Evolutionary conservation across 2,888 invertebrate genomes (phyloP).

Genomic region (Anodontia alba): DNA sequence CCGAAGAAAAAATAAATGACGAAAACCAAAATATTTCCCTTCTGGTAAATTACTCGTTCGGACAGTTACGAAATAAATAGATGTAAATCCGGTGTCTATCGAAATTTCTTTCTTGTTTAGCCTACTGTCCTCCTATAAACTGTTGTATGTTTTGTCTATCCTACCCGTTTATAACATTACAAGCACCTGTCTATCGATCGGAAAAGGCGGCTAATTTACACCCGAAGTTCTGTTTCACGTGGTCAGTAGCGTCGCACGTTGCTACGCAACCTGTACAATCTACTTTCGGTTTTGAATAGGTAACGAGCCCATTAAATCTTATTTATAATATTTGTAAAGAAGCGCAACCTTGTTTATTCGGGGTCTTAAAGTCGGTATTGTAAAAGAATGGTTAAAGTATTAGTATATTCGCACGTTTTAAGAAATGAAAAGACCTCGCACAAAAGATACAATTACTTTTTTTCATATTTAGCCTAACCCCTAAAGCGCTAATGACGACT

Average conservation of each 20-base stretch:
- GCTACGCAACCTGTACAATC: background rate
- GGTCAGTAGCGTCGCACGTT: background rate
- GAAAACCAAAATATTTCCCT: background rate
- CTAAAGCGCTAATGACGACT: too few relatives aligned
- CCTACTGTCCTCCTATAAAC: background rate
- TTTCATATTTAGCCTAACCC: too few relatives aligned
- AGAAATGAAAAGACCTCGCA: too few relatives aligned
- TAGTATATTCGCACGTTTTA: too few relatives aligned
- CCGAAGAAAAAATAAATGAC: background rate
- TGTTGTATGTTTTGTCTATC: background rate
- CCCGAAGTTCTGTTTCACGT: background rate
- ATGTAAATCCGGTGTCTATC: too few relatives aligned
- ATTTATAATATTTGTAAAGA: background rate
- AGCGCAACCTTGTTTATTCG: background rate
- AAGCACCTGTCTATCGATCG: constrained; percentile 14
- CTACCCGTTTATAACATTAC: background rate
- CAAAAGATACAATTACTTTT: too few relatives aligned
- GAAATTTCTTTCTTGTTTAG: background rate
- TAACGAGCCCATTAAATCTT: background rate
- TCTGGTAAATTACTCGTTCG: background rate
- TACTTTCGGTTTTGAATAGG: constrained; percentile 20
- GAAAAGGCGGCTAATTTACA: constrained; percentile 5
- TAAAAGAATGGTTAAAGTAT: background rate
- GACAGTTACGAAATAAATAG: background rate
- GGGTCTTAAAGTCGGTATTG: background rate